Evolutionary conservation across 2,888 invertebrate genomes (phyloP).

Genomic region (Tanypteryx hageni): DNA sequence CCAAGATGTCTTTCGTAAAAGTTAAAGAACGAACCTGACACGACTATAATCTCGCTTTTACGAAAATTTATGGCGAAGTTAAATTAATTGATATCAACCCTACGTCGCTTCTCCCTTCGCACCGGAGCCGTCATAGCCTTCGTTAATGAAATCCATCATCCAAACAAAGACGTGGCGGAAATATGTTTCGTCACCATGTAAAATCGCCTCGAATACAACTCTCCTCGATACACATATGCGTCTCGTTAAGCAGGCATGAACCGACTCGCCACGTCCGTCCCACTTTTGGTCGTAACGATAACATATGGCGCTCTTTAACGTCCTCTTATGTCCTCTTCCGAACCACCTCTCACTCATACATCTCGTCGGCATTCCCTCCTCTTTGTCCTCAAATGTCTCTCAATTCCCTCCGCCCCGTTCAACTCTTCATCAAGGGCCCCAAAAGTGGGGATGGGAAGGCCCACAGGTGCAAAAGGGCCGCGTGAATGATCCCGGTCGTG

Average conservation of each 20-base stretch:
- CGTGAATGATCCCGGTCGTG: background rate
- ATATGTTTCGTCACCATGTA: background rate
- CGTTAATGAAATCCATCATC: no score
- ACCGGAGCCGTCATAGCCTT: no score
- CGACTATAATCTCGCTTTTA: no score
- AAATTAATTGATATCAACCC: no score
- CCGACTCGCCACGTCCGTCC: background rate
- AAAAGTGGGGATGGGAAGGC: no score
- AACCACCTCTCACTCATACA: constrained; percentile 1
- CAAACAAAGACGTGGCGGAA: no score
- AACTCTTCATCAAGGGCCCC: background rate
- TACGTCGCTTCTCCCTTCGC: no score
- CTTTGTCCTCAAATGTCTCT: background rate
- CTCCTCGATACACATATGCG: background rate
- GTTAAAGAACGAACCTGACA: no score
- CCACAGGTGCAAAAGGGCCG: background rate
- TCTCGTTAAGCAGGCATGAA: constrained; percentile 3
- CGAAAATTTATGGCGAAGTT: no score
- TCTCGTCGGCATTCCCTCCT: background rate
- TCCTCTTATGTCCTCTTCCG: background rate
- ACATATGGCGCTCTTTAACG: background rate
- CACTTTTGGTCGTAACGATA: background rate
- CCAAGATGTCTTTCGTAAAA: no score
- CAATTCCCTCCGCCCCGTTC: background rate
- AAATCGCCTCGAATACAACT: background rate